A percentile compares a stretch with the other conserved stretches of the same genome.
These are phyloP conservation scores for Dreissena polymorpha DNA, from an alignment of 1,140 invertebrate species.

Conservation along the genomic window DNA sequence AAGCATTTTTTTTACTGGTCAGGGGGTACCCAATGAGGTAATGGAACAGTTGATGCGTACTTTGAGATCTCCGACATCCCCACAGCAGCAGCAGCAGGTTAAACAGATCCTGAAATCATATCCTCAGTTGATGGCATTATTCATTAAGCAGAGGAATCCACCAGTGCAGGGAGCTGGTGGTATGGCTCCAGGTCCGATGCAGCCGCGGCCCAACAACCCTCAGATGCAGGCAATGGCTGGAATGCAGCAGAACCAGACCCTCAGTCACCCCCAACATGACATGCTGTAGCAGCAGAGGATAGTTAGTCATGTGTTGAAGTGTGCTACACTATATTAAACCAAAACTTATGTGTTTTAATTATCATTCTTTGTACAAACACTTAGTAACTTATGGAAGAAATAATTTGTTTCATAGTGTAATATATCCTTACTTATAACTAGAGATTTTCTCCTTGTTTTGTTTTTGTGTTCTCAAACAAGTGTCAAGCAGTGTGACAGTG, in stretches of 20 bases:
- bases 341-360: no score
- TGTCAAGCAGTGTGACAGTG: constrained; percentile 15
- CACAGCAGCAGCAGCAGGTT: constrained; percentile 96
- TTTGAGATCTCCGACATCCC: constrained; percentile 92
- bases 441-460: constrained; percentile 48
- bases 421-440: constrained; percentile 11
- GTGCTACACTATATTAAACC: no score
- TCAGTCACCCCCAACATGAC: constrained; percentile 68
- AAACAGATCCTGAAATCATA: constrained; percentile 95
- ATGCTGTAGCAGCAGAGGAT: constrained; percentile 57
- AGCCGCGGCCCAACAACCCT: constrained; percentile 47
- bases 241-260: constrained; percentile 57
- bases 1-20: no score
- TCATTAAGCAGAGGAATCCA: constrained; percentile 90
- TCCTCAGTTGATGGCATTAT: constrained; percentile 97
- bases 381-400: constrained; percentile 43
- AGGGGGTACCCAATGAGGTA: constrained; percentile 81
- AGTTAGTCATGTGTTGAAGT: no score
- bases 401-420: constrained; percentile 28
- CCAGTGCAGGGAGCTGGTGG: constrained; percentile 78
- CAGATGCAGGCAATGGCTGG: constrained; percentile 76
- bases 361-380: neutral
- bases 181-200: constrained; percentile 76
- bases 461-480: constrained; percentile 43
- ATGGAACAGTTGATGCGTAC: constrained; percentile 94